Conservation (phyloP, 2,888 invertebrate species). For the Xylota sylvarum region DNA sequence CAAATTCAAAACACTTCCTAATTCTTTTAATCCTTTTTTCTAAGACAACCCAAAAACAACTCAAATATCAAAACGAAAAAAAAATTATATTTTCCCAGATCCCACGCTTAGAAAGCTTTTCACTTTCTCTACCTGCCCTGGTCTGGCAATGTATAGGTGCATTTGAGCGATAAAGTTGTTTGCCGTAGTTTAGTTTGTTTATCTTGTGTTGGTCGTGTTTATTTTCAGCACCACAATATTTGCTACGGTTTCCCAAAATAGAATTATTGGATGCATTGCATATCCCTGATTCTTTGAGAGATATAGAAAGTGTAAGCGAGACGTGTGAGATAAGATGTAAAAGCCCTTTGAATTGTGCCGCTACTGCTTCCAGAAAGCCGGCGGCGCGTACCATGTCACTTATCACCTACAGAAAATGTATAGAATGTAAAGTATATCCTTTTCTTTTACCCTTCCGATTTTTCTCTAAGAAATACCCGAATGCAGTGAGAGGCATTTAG, state of each 20-base stretch:
- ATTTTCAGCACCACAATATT: slow-evolving; percentile 59
- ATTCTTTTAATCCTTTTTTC: too few species aligned
- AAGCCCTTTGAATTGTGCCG: slow-evolving; percentile 50
- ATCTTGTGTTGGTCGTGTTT: slow-evolving; percentile 58
- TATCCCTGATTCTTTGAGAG: slow-evolving; percentile 27
- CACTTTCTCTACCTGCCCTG: slow-evolving; percentile 14
- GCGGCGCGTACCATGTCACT: slow-evolving; percentile 37
- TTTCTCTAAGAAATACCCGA: neutral
- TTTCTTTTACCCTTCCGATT: neutral
- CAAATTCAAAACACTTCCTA: too few species aligned
- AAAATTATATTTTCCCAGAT: neutral
- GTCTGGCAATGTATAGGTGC: slow-evolving; percentile 3
- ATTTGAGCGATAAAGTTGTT: slow-evolving; percentile 25
- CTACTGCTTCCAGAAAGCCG: slow-evolving; percentile 29
- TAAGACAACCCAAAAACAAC: too few species aligned
- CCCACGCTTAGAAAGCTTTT: slow-evolving; percentile 6
- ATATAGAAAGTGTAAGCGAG: neutral
- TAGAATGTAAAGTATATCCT: slow-evolving; percentile 2
- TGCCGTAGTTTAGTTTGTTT: slow-evolving; percentile 51
- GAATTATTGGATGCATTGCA: slow-evolving; percentile 44
- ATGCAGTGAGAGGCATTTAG: neutral
- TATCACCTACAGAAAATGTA: slow-evolving; percentile 21
- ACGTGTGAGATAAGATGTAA: slow-evolving; percentile 34
- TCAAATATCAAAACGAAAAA: neutral
- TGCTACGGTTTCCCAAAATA: slow-evolving; percentile 44